Evolutionary conservation across 2,113 vertebrate species (phyloP).

Genomic region (Rhynchomys soricoides): DNA sequence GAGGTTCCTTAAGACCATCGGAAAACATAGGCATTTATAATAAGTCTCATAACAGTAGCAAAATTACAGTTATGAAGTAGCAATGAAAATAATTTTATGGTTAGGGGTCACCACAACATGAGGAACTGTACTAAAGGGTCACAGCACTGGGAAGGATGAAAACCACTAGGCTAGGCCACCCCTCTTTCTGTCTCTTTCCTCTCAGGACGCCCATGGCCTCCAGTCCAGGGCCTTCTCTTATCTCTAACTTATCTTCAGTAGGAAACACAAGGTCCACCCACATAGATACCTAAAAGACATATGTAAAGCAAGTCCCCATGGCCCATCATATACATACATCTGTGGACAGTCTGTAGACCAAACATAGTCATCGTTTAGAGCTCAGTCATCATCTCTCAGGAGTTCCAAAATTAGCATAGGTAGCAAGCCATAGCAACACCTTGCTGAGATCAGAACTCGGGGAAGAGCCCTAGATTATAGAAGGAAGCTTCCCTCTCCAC

Average conservation of each 20-base stretch:
- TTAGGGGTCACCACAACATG: not conserved
- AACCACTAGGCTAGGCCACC: not conserved
- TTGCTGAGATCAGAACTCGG: not conserved
- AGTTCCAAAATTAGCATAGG: fast-evolving
- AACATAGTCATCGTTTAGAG: not conserved
- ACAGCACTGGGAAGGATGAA: not conserved
- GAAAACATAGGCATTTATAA: not conserved
- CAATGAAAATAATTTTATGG: not conserved
- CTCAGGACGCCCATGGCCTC: not conserved
- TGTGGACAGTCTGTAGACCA: not conserved
- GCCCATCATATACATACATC: fast-evolving
- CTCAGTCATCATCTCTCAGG: fast-evolving
- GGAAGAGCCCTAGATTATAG: not conserved
- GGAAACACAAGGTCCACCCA: fast-evolving
- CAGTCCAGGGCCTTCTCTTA: fast-evolving
- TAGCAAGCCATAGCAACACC: fast-evolving
- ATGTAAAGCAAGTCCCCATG: fast-evolving
- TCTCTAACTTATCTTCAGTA: fast-evolving
- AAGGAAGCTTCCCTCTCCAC: too few relatives aligned
- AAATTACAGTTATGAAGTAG: not conserved
- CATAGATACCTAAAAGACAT: fast-evolving
- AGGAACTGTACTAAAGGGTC: not conserved
- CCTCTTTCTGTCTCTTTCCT: not conserved
- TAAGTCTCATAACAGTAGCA: not conserved
- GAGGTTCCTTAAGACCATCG: not conserved